Conservation (phyloP, 2,888 invertebrate species). For the Idaea dimidiata region DNA sequence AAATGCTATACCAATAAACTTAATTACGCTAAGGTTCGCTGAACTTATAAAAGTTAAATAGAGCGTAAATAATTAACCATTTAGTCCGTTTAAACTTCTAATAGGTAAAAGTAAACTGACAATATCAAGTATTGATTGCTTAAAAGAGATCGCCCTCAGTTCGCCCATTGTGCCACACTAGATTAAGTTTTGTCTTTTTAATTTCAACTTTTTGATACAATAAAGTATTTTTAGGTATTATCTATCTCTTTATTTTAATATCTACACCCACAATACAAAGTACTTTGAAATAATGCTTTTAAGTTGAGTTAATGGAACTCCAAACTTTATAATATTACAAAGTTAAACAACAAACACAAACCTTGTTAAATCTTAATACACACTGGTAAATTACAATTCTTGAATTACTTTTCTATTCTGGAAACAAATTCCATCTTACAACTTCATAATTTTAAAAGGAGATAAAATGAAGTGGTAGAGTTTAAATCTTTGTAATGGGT, state of each 20-base stretch:
- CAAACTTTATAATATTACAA: neutral
- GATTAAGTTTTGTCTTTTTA: too few species aligned
- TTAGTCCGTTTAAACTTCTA: constrained; percentile 10
- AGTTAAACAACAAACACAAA: neutral
- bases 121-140: constrained; percentile 5
- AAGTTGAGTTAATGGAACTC: neutral
- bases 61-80: constrained; percentile 3
- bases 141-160: too few species aligned
- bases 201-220: too few species aligned
- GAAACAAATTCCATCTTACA: neutral
- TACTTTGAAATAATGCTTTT: neutral
- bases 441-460: neutral
- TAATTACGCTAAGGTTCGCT: neutral
- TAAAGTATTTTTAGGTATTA: too few species aligned
- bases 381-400: neutral
- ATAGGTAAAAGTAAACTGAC: constrained; percentile 6
- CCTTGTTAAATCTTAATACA: neutral
- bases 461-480: neutral
- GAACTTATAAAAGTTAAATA: neutral
- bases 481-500: neutral
- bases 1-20: neutral
- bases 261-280: too few species aligned
- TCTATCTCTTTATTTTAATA: too few species aligned
- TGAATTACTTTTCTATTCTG: neutral
- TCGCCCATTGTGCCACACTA: too few species aligned